Evolutionary conservation across 2,797 vertebrate genomes (phyloP).

Genomic region (Antrozous pallidus): DNA sequence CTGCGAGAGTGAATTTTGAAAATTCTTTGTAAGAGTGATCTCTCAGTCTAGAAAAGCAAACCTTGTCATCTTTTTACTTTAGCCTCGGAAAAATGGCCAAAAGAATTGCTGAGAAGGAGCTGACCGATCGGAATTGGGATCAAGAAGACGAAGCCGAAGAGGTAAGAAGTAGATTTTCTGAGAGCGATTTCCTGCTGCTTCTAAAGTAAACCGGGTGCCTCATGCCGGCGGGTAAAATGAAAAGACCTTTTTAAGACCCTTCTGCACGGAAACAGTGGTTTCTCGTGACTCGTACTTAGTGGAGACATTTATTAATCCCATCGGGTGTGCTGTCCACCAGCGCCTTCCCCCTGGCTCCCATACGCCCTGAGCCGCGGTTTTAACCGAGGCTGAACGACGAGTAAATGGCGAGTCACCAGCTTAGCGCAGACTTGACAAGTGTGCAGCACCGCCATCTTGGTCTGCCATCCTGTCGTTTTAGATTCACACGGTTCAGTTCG

Average conservation of each 20-base stretch:
- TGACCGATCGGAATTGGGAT: slow-evolving; percentile 98
- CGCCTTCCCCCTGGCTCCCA: background rate
- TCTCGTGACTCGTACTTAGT: background rate
- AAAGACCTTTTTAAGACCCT: background rate
- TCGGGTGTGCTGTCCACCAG: background rate
- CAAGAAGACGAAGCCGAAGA: slow-evolving; percentile 97
- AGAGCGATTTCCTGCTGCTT: background rate
- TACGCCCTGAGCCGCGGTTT: background rate
- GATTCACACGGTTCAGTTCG: background rate
- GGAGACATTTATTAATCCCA: background rate
- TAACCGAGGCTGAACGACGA: background rate
- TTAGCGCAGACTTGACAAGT: no score
- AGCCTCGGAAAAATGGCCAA: slow-evolving; percentile 91
- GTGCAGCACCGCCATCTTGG: fast-evolving
- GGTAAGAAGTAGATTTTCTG: slow-evolving; percentile 79
- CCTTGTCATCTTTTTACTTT: background rate
- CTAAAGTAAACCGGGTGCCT: background rate
- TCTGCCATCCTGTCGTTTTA: fast-evolving
- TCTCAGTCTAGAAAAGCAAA: background rate
- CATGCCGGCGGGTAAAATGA: background rate
- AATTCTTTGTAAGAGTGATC: background rate
- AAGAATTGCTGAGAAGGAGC: slow-evolving; percentile 95
- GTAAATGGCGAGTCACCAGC: no score
- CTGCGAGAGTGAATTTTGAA: background rate
- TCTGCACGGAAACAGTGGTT: background rate